These are phyloP conservation scores for Corapipo altera DNA, from an alignment of 2,113 vertebrate species.

Conservation along the genomic window DNA sequence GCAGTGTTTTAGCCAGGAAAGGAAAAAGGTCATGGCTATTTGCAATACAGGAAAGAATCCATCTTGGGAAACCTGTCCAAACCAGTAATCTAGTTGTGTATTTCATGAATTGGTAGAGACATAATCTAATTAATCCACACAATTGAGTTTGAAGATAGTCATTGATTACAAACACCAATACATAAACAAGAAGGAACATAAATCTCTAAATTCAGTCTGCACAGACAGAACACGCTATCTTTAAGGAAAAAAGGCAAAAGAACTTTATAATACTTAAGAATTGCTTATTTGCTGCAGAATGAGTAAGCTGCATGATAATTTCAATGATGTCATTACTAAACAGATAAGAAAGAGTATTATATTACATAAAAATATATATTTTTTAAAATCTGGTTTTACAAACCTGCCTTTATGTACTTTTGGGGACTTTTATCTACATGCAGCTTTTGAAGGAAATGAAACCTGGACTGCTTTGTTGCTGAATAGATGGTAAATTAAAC, in stretches of 20 bases:
- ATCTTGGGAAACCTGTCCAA: background rate
- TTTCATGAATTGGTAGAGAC: conserved; percentile 30
- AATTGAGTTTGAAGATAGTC: conserved; percentile 34
- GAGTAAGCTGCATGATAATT: background rate
- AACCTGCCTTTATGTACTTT: background rate
- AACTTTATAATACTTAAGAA: background rate
- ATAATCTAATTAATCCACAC: conserved; percentile 41
- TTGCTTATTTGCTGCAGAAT: background rate
- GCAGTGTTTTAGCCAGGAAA: background rate
- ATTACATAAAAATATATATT: background rate
- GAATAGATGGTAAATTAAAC: background rate
- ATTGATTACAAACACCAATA: conserved; percentile 35
- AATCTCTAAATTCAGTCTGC: background rate
- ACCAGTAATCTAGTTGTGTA: background rate
- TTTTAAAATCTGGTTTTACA: background rate
- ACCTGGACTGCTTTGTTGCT: background rate
- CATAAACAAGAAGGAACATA: background rate
- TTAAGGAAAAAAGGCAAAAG: background rate
- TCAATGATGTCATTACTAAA: background rate
- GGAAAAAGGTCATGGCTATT: background rate
- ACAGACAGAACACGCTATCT: background rate
- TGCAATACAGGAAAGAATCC: background rate
- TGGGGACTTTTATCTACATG: background rate
- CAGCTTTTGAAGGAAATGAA: background rate
- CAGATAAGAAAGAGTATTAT: background rate